Evolutionary conservation across 2,113 vertebrate species (phyloP).

Genomic region (Bos indicus): DNA sequence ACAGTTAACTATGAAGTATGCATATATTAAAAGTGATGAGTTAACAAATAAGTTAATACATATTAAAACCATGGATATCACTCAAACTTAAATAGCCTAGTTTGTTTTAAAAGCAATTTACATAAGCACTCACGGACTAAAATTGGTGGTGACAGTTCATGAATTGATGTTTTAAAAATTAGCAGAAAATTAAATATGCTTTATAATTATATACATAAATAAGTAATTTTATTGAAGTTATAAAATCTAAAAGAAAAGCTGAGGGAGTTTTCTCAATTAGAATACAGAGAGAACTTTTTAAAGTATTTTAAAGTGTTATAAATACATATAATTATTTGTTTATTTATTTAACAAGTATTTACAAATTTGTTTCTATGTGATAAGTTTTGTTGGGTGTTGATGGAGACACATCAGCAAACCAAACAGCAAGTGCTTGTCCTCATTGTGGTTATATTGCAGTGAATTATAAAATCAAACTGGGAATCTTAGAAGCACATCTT

Average conservation of each 20-base stretch:
- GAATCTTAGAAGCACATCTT: not conserved
- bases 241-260: not conserved
- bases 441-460: not conserved
- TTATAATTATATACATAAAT: not conserved
- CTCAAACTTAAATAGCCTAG: not conserved
- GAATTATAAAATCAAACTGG: not conserved
- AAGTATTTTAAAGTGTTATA: not conserved
- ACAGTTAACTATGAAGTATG: not conserved
- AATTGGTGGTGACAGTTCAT: not conserved
- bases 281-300: not conserved
- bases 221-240: not conserved
- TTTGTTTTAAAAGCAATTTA: not conserved
- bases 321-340: not conserved
- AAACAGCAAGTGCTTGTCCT: not conserved
- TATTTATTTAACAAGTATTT: not conserved
- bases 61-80: not conserved
- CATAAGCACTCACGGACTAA: not conserved
- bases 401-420: not conserved
- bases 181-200: not conserved
- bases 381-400: not conserved
- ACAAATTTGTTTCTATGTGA: not conserved
- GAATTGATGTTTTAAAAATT: not conserved
- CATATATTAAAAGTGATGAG: not conserved
- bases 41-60: not conserved
- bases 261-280: not conserved